These are phyloP conservation scores for Athalia circularis DNA, from an alignment of 2,888 invertebrate species.

Conservation along the genomic window DNA sequence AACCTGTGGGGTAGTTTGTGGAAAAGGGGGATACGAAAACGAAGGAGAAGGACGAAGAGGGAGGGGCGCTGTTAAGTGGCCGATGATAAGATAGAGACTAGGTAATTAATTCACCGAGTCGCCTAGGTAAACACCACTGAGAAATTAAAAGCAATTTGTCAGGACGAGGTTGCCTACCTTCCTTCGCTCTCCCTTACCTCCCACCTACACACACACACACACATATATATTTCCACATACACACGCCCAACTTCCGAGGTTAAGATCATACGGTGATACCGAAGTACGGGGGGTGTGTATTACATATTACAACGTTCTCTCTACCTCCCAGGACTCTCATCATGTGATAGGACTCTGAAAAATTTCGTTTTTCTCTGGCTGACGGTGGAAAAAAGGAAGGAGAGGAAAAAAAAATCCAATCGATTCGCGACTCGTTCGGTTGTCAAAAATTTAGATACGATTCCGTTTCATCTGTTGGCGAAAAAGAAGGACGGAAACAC, in stretches of 20 bases:
- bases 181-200: neutral
- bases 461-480: too few relatives aligned
- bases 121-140: conserved; percentile 44
- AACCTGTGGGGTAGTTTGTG: neutral
- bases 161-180: neutral
- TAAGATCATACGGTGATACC: conserved; percentile 35
- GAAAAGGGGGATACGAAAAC: neutral
- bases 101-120: conserved; percentile 45
- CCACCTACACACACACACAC: neutral
- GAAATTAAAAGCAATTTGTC: conserved; percentile 46
- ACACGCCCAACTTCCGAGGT: neutral
- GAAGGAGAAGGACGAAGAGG: neutral
- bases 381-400: too few relatives aligned
- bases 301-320: too few relatives aligned
- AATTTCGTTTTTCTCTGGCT: too few relatives aligned
- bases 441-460: too few relatives aligned
- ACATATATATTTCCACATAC: neutral
- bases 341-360: too few relatives aligned
- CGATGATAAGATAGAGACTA: conserved; percentile 42
- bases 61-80: conserved; percentile 40
- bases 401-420: too few relatives aligned
- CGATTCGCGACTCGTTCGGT: too few relatives aligned
- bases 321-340: too few relatives aligned
- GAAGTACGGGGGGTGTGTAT: neutral
- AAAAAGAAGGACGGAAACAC: too few relatives aligned